Evolutionary conservation across 2,113 vertebrate species (phyloP).

Genomic region (Aix galericulata): DNA sequence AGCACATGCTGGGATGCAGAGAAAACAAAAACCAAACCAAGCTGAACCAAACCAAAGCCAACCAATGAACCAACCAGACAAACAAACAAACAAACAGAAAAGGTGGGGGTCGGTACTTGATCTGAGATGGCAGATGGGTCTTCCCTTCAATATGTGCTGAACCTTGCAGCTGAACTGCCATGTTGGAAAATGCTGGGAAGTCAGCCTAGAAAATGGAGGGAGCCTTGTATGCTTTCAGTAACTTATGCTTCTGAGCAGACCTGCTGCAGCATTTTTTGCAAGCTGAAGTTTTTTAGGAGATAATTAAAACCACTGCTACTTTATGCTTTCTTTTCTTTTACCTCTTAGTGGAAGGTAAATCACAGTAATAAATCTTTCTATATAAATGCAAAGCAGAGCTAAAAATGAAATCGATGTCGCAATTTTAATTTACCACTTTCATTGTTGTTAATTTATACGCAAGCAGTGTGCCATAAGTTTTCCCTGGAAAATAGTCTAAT

Average conservation of each 20-base stretch:
- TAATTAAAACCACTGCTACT: not conserved
- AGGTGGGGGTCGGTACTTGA: not conserved
- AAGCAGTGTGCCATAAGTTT: slow-evolving; percentile 40
- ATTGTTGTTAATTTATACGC: slow-evolving; percentile 68
- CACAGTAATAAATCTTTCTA: slow-evolving; percentile 68
- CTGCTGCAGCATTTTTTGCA: not conserved
- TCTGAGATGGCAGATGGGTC: not conserved
- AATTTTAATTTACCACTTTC: slow-evolving; percentile 71
- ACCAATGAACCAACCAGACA: too few relatives aligned
- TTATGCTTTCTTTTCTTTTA: slow-evolving; percentile 6
- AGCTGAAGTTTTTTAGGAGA: not conserved
- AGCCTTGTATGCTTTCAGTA: not conserved
- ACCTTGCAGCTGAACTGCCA: not conserved
- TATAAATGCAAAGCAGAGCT: slow-evolving; percentile 71
- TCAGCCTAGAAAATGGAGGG: not conserved
- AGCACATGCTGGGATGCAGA: not conserved
- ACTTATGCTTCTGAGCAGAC: not conserved
- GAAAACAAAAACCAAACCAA: too few relatives aligned
- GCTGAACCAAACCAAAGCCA: too few relatives aligned
- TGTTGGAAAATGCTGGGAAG: not conserved
- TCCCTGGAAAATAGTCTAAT: slow-evolving; percentile 61
- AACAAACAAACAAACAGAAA: not conserved
- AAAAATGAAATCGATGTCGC: slow-evolving; percentile 67
- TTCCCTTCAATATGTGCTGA: not conserved
- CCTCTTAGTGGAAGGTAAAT: slow-evolving; percentile 57